Evolutionary conservation across 1,140 invertebrate species (phyloP).

Genomic region (Triops longicaudatus): DNA sequence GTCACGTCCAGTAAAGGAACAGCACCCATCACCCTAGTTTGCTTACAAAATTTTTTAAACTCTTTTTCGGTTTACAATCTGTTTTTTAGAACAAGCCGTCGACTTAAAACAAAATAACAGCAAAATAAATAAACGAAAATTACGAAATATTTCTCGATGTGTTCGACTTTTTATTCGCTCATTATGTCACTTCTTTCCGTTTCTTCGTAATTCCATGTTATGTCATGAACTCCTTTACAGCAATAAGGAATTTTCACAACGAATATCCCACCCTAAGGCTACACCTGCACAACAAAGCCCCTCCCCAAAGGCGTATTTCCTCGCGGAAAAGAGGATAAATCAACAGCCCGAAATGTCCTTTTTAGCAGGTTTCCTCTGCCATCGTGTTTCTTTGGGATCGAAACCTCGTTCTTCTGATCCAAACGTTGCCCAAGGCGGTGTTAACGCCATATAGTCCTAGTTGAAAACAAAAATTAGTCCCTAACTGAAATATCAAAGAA

Average conservation of each 20-base stretch:
- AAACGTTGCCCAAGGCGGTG: slow-evolving; percentile 51
- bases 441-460: slow-evolving; percentile 48
- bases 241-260: background rate
- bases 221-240: background rate
- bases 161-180: no score
- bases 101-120: no score
- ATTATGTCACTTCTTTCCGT: background rate
- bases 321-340: background rate
- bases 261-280: background rate
- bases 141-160: no score
- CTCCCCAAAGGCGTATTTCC: background rate
- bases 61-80: no score
- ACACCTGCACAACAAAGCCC: background rate
- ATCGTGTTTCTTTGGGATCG: slow-evolving; percentile 50
- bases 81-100: no score
- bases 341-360: slow-evolving; percentile 39
- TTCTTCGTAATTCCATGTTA: background rate
- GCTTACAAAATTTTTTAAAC: no score
- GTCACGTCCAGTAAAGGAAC: no score
- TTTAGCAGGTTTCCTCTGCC: slow-evolving; percentile 42
- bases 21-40: no score
- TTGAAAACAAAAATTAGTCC: slow-evolving; percentile 23
- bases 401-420: slow-evolving; percentile 50
- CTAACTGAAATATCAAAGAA: background rate
- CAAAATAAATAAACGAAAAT: no score